Evolutionary conservation across 2,113 vertebrate genomes (phyloP).

Genomic region (Oncorhynchus clarkii): DNA sequence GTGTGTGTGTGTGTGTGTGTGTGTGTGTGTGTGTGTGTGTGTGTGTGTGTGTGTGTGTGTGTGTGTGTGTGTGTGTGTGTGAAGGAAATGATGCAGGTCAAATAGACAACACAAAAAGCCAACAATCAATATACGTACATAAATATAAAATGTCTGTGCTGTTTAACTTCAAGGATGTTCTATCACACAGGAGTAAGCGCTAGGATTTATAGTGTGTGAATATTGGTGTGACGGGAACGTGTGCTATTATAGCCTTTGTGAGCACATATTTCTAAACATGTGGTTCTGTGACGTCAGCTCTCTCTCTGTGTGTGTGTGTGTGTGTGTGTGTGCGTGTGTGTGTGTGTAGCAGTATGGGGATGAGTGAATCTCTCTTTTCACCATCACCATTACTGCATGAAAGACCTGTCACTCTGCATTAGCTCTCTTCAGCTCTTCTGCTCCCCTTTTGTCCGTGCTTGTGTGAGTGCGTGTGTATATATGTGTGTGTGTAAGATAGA

Average conservation of each 20-base stretch:
- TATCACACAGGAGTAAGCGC: background rate
- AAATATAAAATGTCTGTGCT: slow-evolving; percentile 26
- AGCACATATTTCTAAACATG: background rate
- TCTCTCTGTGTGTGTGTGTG: background rate
- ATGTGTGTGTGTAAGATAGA: background rate
- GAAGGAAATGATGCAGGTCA: slow-evolving; percentile 17
- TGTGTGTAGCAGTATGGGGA: slow-evolving; percentile 22
- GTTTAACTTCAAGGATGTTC: slow-evolving; percentile 10
- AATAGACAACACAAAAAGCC: slow-evolving; percentile 40
- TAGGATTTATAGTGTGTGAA: background rate
- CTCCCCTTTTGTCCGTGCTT: slow-evolving; percentile 27
- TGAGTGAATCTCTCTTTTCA: slow-evolving; percentile 76
- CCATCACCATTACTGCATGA: slow-evolving; percentile 78
- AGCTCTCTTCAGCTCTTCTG: slow-evolving; percentile 62
- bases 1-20: slow-evolving; percentile 24
- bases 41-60: slow-evolving; percentile 24
- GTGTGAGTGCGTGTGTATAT: background rate
- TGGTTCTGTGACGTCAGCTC: slow-evolving; percentile 6
- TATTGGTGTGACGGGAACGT: slow-evolving; percentile 1
- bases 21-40: too few relatives aligned
- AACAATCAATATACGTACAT: background rate
- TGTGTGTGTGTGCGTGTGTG: slow-evolving; percentile 5
- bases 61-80: slow-evolving; percentile 35
- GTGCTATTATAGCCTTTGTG: slow-evolving; percentile 22
- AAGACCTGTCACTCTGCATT: slow-evolving; percentile 77